These are phyloP conservation scores for Tribolium madens DNA, from an alignment of 1,140 invertebrate species.

Conservation along the genomic window DNA sequence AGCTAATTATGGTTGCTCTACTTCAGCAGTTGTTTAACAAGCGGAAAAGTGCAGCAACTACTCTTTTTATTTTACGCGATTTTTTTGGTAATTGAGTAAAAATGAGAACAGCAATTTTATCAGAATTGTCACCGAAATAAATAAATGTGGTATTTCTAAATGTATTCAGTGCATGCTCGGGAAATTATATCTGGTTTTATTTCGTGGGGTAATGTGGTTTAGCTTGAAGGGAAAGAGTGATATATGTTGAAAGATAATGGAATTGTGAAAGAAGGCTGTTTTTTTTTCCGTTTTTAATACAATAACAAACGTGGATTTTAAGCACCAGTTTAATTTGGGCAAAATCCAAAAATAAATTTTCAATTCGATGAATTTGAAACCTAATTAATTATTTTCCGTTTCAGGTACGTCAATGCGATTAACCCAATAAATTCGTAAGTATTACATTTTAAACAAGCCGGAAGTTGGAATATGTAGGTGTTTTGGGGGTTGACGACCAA, in stretches of 20 bases:
- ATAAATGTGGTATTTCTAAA: background rate
- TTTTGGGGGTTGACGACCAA: background rate
- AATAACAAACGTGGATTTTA: background rate
- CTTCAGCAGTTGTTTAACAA: background rate
- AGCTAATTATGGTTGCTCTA: background rate
- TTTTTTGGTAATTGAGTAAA: too few species aligned
- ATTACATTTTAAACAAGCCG: constrained; percentile 1
- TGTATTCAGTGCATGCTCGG: background rate
- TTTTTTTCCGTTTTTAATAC: background rate
- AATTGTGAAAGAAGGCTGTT: background rate
- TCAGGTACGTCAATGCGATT: background rate
- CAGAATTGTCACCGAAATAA: too few species aligned
- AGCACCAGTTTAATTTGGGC: background rate
- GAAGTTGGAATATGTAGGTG: background rate
- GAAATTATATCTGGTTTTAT: background rate
- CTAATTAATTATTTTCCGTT: background rate
- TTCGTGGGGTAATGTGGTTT: background rate
- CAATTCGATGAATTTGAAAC: background rate
- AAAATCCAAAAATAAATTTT: background rate
- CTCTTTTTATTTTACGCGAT: too few species aligned
- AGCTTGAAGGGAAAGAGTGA: background rate
- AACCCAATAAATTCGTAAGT: background rate
- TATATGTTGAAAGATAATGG: background rate
- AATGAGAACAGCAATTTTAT: too few species aligned
- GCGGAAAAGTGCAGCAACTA: background rate